phyloP scores from a whole-genome alignment of 2,113 vertebrate species.

The Hymenochirus boettgeri region DNA sequence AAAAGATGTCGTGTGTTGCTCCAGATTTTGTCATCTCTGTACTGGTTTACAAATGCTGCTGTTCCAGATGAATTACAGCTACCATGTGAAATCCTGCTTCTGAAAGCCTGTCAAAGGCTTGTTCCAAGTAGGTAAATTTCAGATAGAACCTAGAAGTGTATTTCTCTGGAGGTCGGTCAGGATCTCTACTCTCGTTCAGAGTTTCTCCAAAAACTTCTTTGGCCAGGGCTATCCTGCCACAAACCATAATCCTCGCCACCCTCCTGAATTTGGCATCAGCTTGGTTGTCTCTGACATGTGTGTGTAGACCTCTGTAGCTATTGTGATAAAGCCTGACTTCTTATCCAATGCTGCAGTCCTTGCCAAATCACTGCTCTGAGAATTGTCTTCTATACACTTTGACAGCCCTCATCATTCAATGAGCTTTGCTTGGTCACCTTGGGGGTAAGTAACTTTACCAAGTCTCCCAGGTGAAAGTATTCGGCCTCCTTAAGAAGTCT shows the following conservation, averaged over 20 bases:
- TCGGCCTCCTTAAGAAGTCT: conserved; percentile 79
- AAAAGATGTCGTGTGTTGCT: conserved; percentile 89
- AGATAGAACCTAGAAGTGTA: conserved; percentile 88
- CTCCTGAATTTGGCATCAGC: conserved; percentile 82
- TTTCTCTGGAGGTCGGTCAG: conserved; percentile 79
- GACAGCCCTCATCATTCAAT: conserved; percentile 79
- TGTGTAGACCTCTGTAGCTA: conserved; percentile 80
- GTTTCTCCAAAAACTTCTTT: conserved; percentile 83
- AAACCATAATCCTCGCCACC: conserved; percentile 82
- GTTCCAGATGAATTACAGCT: conserved; percentile 72
- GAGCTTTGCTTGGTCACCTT: conserved; percentile 77
- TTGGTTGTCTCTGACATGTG: conserved; percentile 74
- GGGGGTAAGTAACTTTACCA: conserved; percentile 75
- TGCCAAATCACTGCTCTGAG: conserved; percentile 70
- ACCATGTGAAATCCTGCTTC: conserved; percentile 78
- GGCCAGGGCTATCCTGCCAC: conserved; percentile 77
- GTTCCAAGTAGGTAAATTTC: conserved; percentile 84
- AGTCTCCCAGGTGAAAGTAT: conserved; percentile 75
- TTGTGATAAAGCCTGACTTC: conserved; percentile 79
- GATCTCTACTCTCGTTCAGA: conserved; percentile 82
- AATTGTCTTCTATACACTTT: conserved; percentile 78
- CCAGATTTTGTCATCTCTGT: conserved; percentile 83
- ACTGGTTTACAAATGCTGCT: conserved; percentile 75
- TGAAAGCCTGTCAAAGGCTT: conserved; percentile 80
- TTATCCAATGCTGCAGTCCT: conserved; percentile 55